A percentile compares a stretch with the other conserved stretches of the same genome.
These are phyloP conservation scores for Apeira syringaria DNA, from an alignment of 2,888 invertebrate species.

Conservation along the genomic window DNA sequence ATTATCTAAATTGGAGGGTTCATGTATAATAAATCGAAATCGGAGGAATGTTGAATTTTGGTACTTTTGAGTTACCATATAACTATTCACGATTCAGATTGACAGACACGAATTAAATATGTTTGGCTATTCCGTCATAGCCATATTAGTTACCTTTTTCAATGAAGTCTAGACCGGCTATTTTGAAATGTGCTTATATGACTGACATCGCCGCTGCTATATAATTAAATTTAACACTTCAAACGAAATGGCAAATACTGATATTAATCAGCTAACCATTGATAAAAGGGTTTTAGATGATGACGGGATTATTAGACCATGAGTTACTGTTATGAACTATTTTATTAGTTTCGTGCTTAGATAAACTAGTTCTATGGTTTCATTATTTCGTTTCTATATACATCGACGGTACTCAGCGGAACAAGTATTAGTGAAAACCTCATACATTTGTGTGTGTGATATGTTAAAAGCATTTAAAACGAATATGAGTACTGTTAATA, in stretches of 20 bases:
- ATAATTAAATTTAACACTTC: constrained; percentile 1
- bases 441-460: no score
- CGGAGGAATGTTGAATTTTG: constrained; percentile 33
- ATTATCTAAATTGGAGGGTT: constrained; percentile 53
- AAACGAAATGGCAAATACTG: not conserved
- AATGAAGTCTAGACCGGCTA: constrained; percentile 12
- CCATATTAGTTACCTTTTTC: constrained; percentile 11
- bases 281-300: no score
- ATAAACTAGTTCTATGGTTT: no score
- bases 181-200: constrained; percentile 9
- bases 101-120: constrained; percentile 9
- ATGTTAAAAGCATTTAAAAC: no score
- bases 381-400: no score
- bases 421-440: no score
- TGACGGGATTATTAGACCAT: no score
- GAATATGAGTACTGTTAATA: no score
- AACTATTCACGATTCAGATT: constrained; percentile 34
- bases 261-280: no score
- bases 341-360: no score
- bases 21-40: constrained; percentile 56
- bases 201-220: constrained; percentile 2
- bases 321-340: no score
- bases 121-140: constrained; percentile 7
- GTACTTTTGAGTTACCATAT: constrained; percentile 41
- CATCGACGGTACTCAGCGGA: no score